Evolutionary conservation across 2,797 vertebrate species (phyloP).

Genomic region (Acipenser oxyrinchus): DNA sequence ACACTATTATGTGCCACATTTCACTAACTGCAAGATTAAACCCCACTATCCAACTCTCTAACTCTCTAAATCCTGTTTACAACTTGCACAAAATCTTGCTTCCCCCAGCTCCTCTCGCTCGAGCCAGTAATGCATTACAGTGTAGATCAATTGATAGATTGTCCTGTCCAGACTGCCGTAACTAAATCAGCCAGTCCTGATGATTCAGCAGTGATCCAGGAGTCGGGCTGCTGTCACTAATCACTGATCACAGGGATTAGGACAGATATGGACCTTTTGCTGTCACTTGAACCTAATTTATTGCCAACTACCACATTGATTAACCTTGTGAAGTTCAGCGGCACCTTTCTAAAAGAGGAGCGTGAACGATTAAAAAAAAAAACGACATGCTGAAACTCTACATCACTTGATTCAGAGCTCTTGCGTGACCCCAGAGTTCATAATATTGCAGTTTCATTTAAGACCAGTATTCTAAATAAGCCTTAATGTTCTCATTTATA

Average conservation of each 20-base stretch:
- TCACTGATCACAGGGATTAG: constrained; percentile 51
- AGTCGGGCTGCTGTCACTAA: constrained; percentile 60
- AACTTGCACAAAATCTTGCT: constrained; percentile 19
- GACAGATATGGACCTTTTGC: constrained; percentile 59
- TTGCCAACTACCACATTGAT: constrained; percentile 60
- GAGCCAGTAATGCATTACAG: constrained; percentile 46
- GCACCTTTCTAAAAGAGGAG: constrained; percentile 39
- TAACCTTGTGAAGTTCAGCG: constrained; percentile 61
- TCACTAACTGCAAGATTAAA: constrained; percentile 51
- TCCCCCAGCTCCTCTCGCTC: constrained; percentile 37
- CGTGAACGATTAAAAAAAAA: too few species aligned
- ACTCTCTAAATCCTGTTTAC: constrained; percentile 52
- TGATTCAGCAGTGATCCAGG: constrained; percentile 61
- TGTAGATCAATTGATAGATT: constrained; percentile 56
- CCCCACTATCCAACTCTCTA: constrained; percentile 44
- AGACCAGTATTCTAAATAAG: background rate
- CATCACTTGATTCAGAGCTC: background rate
- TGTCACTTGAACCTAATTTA: constrained; percentile 65
- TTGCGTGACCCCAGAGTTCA: background rate
- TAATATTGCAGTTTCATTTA: background rate
- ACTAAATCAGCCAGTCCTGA: constrained; percentile 55
- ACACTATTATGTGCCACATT: constrained; percentile 36
- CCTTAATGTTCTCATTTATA: background rate
- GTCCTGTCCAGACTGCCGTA: constrained; percentile 47
- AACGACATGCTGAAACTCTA: background rate